phyloP scores from a whole-genome alignment of 2,797 vertebrate genomes.

The Loris lydekkerianus region DNA sequence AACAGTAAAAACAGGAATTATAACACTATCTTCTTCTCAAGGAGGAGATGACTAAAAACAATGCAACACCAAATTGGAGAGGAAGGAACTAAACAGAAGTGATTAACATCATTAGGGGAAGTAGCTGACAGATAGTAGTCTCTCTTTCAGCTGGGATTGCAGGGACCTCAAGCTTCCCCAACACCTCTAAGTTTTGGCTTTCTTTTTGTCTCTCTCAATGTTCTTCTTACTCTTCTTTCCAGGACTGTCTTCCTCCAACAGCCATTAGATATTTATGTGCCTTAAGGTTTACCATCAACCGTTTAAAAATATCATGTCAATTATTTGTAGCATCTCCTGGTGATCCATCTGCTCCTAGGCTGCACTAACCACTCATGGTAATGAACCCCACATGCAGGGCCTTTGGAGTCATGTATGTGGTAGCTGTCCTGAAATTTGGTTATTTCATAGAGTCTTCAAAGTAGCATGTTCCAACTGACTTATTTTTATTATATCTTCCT shows the following conservation, averaged over 20 bases:
- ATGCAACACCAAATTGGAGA: neutral
- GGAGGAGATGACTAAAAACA: neutral
- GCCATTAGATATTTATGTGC: no score
- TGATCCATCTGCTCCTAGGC: rapidly evolving
- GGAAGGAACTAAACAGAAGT: neutral
- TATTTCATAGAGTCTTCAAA: neutral
- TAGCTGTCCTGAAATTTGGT: neutral
- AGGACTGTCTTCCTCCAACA: neutral
- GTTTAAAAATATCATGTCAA: neutral
- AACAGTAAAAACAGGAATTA: neutral
- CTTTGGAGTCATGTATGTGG: rapidly evolving
- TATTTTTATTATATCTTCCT: neutral
- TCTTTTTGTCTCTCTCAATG: neutral
- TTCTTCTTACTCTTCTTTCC: neutral
- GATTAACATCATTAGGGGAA: no score
- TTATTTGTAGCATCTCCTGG: neutral
- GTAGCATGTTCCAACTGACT: neutral
- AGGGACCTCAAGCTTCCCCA: neutral
- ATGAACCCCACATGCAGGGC: neutral
- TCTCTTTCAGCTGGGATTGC: rapidly evolving
- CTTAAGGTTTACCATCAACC: neutral
- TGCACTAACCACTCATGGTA: rapidly evolving
- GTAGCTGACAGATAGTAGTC: no score
- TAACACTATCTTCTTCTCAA: neutral
- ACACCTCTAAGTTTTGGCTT: neutral